Evolutionary conservation across 2,888 invertebrate species (phyloP), one percentile per base, ranked within the genome.

Genomic region (Drosophila paranaensis): DNA sequence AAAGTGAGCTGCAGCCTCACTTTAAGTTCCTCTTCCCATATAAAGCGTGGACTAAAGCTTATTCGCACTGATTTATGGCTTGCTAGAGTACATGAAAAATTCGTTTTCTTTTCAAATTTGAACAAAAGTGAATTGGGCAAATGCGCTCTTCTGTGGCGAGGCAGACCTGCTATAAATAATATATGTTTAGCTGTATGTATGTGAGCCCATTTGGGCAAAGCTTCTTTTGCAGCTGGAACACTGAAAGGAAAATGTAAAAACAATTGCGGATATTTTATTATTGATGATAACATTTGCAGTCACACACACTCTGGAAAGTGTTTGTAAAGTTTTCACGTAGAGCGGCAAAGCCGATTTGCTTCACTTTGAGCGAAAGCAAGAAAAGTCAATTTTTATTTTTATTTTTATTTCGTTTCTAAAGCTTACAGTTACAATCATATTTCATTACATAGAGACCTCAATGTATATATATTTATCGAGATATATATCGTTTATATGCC

Each of bases 291-390:
- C 50, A 50, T 50, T 60, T 50, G 53, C 16, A 30, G 51, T 25
- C 16, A n/a, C 33, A 33, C 45, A 25, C 25, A 27, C n/a, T 3
- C 27, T n/a, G 11, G 35, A 35, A 35, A 33, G 33, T 51, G 51
- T 35, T 54, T 27, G 25, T 39, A n/a, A 11, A 54, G 25, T 27
- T 54, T 39, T 40, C 11, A 16, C n/a, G 39, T n/a, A n/a, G n/a
- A n/a, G 40, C 9, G 20, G n/a, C 27, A 54, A 67, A 67, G 57
- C 66, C 43, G 50, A 64, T 67, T 67, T 64, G 55, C n/a, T 33
- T 35, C 35, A 11, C 39, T 51, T 51, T 37, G 27, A 8, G 13
- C 30, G 39, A 51, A 9, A 25, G 48, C 27, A 51, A 33, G 11
- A 42, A 60, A 53, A 53, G 33, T 40, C n/a, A 48, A 50, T 16